Base-by-base conservation (phyloP, 2,797 vertebrate species). In the Hirundo rustica region DNA sequence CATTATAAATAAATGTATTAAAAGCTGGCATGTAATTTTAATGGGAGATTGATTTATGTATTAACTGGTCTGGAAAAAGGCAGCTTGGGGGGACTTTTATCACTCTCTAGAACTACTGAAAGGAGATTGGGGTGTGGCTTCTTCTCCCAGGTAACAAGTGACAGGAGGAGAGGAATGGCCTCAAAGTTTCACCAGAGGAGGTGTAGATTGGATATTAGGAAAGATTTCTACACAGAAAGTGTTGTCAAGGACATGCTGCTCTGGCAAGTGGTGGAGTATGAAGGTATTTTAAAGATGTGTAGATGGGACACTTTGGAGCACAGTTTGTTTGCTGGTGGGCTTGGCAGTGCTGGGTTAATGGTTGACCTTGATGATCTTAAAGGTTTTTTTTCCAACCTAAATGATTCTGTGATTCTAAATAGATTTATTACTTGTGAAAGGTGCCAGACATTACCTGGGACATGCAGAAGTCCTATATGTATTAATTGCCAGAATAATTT, bases 51-150 rank as follows among this genome's bases (percentile, higher is more conserved):
- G 10, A 48, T 75, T 48, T 70, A 62, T 65, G 26, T 72, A 42
- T 66, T 55, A 47, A 45, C 5, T 36, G 29, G 10, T 64, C 51
- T 65, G 47, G 14, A 60, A n/a, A 22, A 70, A 74, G 18, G 19
- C 0, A 0, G 4, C 13, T 54, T 17, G 4, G 19, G 11, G n/a
- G 27, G 5, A 54, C 16, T 6, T 65, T 65, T 51, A 10, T 16
- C 5, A 12, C 19, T 54, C 22, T 64, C 29, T 50, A 13, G 25
- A 64, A 9, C 6, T 50, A 3, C 51, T 74, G 45, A 78, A 27
- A 68, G 34, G 18, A 78, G 27, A 9, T 3, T 77, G 55, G 38
- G 38, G 38, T 38, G 38, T 38, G 38, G 26, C n/a, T 29, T 34
- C 50, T 73, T 78, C 44, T 74, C 34, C 11, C 1, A 7, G 16